Evolutionary conservation across 2,888 invertebrate species (phyloP).

Genomic region (Cyclophora punctaria): DNA sequence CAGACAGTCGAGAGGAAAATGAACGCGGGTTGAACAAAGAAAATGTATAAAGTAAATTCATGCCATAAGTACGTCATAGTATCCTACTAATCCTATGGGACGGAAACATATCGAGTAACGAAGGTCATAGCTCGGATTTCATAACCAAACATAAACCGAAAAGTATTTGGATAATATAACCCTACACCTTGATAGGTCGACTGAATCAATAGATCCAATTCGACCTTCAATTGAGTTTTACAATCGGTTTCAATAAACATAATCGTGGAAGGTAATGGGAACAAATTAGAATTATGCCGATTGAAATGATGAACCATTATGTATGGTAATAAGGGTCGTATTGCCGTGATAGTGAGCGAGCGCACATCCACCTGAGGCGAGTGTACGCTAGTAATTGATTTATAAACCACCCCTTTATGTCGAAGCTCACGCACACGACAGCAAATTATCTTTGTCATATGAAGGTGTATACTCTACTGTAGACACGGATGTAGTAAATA

Average conservation of each 20-base stretch:
- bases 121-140: too few species aligned
- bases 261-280: background rate
- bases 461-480: conserved; percentile 5
- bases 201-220: background rate
- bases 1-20: too few species aligned
- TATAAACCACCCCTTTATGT: conserved; percentile 18
- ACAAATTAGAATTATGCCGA: background rate
- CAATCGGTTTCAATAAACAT: conserved; percentile 5
- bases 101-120: too few species aligned
- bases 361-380: conserved; percentile 1
- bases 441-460: conserved; percentile 5
- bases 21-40: too few species aligned
- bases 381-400: conserved; percentile 17
- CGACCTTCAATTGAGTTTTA: conserved; percentile 6
- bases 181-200: background rate
- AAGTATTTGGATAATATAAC: too few species aligned
- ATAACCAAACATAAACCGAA: too few species aligned
- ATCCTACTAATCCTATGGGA: too few species aligned
- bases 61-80: too few species aligned
- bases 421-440: conserved; percentile 14
- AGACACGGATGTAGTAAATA: conserved; percentile 11
- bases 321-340: background rate
- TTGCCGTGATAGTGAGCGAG: background rate
- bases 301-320: background rate
- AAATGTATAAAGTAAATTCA: too few species aligned